Conservation (phyloP, 2,888 invertebrate species). For the Coenonympha arcania region DNA sequence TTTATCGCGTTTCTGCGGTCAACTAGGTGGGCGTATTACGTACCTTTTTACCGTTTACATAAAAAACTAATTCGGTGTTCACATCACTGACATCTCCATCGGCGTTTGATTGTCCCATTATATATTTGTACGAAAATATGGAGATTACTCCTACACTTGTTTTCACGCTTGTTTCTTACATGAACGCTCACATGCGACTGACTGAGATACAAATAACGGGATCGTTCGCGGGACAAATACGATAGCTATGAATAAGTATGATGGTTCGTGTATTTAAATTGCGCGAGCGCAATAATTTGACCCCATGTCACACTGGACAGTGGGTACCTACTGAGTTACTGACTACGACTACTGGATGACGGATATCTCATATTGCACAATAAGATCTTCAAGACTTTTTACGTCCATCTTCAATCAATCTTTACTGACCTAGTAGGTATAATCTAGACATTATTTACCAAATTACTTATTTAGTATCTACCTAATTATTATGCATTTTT, state of each 20-base stretch:
- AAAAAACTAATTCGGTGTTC: constrained; percentile 58
- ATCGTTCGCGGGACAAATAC: constrained; percentile 1
- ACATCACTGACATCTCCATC: constrained; percentile 50
- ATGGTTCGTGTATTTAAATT: constrained; percentile 3
- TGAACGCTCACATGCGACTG: constrained; percentile 27
- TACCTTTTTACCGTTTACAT: constrained; percentile 69
- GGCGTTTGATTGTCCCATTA: constrained; percentile 57
- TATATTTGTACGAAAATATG: constrained; percentile 4
- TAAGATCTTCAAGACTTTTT: too few species aligned
- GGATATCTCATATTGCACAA: too few species aligned
- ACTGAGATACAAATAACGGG: too few species aligned
- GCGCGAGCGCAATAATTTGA: constrained; percentile 5
- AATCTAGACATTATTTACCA: too few species aligned
- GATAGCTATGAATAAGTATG: not conserved
- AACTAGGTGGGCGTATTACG: constrained; percentile 21
- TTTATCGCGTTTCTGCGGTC: not conserved
- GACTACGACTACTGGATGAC: too few species aligned
- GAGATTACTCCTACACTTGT: not conserved
- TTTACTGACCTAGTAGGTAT: too few species aligned
- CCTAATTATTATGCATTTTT: too few species aligned
- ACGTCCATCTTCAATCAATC: too few species aligned
- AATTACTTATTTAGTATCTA: too few species aligned
- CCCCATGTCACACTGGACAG: too few species aligned
- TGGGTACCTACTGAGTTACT: too few species aligned
- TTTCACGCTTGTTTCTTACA: constrained; percentile 13